phyloP scores from a whole-genome alignment of 2,797 vertebrate species.

The Champsocephalus gunnari region DNA sequence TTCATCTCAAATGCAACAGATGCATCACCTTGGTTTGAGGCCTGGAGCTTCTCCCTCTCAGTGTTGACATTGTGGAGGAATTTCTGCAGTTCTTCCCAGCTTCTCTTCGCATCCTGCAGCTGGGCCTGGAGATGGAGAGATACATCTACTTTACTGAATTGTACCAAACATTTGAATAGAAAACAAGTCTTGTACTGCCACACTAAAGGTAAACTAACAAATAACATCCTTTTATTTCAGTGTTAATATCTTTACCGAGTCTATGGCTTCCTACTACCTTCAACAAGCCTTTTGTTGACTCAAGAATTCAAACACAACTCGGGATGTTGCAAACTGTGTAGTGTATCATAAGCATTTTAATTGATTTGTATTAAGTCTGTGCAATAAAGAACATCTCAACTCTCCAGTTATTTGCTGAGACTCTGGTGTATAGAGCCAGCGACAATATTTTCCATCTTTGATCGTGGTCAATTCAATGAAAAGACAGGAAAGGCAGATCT shows the following conservation, averaged over 20 bases:
- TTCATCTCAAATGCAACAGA: not conserved
- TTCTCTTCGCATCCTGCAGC: slow-evolving; percentile 93
- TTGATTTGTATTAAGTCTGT: not conserved
- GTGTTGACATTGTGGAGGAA: slow-evolving; percentile 92
- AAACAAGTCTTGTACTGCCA: not conserved
- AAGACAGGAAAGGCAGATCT: slow-evolving; percentile 58
- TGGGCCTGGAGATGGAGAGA: slow-evolving; percentile 85
- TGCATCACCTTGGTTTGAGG: slow-evolving; percentile 91
- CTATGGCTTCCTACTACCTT: not conserved
- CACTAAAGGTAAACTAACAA: slow-evolving; percentile 5
- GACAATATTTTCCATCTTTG: slow-evolving; percentile 25
- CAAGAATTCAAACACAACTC: slow-evolving; percentile 7
- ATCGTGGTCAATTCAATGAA: slow-evolving; percentile 33
- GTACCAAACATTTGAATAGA: slow-evolving; percentile 9
- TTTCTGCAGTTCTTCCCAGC: slow-evolving; percentile 95
- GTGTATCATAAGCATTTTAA: not conserved
- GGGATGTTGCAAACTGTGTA: not conserved
- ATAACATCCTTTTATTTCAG: not conserved
- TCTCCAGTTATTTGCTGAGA: slow-evolving; percentile 5
- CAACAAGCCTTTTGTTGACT: not conserved
- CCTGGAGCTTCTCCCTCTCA: slow-evolving; percentile 90
- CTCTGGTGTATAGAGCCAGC: slow-evolving; percentile 19
- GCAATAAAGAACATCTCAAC: slow-evolving; percentile 3
- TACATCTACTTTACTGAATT: slow-evolving; percentile 1
- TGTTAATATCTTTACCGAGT: not conserved